These are phyloP conservation scores for Lasiurus borealis DNA, from an alignment of 2,113 vertebrate species.

Conservation along the genomic window DNA sequence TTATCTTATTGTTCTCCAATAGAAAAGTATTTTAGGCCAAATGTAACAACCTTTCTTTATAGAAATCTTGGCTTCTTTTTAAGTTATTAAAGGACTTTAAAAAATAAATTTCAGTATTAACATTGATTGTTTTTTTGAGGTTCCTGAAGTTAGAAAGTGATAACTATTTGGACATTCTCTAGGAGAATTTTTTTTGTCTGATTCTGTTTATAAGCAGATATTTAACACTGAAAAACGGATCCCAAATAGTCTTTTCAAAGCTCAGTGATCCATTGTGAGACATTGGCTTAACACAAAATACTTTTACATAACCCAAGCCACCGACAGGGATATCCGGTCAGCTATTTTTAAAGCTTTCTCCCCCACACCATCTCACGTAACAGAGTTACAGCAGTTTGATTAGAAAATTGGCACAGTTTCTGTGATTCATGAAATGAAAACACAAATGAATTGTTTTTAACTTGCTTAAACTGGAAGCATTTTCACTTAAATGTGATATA, in stretches of 20 bases:
- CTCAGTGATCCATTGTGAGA: slow-evolving; percentile 70
- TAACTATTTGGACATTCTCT: slow-evolving; percentile 28
- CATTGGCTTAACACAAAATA: slow-evolving; percentile 81
- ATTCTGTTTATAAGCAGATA: slow-evolving; percentile 62
- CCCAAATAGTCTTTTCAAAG: slow-evolving; percentile 63
- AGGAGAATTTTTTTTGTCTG: slow-evolving; percentile 30
- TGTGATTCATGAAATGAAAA: slow-evolving; percentile 78
- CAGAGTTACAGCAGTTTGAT: slow-evolving; percentile 83
- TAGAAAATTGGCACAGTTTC: slow-evolving; percentile 80
- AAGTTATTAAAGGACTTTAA: neutral
- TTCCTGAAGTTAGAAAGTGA: slow-evolving; percentile 11
- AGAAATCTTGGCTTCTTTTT: slow-evolving; percentile 14
- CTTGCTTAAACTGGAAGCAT: slow-evolving; percentile 57
- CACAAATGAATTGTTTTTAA: slow-evolving; percentile 76
- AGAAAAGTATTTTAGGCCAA: slow-evolving; percentile 42
- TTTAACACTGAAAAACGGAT: slow-evolving; percentile 58
- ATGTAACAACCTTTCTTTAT: neutral
- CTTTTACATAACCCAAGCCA: slow-evolving; percentile 81
- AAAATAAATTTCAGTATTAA: slow-evolving; percentile 27
- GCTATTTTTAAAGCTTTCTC: slow-evolving; percentile 85
- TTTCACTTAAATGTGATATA: neutral
- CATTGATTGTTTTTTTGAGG: neutral
- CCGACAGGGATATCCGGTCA: slow-evolving; percentile 86
- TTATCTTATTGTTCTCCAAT: neutral
- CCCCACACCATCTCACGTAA: slow-evolving; percentile 66